A percentile compares a stretch with the other conserved stretches of the same genome.
These are phyloP conservation scores for Sphaerophoria taeniata DNA, from an alignment of 2,888 invertebrate species.

Conservation along the genomic window DNA sequence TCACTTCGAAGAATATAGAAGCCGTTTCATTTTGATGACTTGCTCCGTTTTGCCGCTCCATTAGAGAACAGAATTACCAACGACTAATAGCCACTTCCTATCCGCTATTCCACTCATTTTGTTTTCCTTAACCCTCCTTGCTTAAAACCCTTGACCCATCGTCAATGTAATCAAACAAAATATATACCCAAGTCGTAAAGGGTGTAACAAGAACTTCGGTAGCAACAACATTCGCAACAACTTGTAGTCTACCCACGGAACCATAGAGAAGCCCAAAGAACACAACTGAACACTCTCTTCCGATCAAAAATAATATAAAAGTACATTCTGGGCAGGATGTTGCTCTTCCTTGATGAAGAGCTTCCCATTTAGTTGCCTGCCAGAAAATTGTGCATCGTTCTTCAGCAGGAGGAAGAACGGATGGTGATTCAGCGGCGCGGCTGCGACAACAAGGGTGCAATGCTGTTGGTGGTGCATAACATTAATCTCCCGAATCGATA, in stretches of 20 bases:
- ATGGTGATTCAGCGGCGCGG: neutral
- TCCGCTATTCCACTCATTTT: conserved; percentile 22
- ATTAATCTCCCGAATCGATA: conserved; percentile 74
- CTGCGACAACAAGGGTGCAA: conserved; percentile 14
- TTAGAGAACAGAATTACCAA: conserved; percentile 64
- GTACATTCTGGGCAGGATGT: conserved; percentile 66
- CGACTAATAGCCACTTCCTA: conserved; percentile 58
- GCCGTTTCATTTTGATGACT: conserved; percentile 31
- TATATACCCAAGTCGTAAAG: conserved; percentile 27
- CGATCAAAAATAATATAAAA: conserved; percentile 11
- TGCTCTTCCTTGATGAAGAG: conserved; percentile 69
- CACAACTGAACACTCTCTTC: conserved; percentile 2
- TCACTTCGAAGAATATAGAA: neutral
- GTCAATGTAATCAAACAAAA: conserved; percentile 12
- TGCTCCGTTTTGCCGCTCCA: conserved; percentile 33
- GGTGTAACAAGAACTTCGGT: conserved; percentile 43
- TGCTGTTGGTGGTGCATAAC: conserved; percentile 73
- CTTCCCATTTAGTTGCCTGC: conserved; percentile 49
- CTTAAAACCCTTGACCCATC: neutral
- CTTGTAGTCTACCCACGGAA: conserved; percentile 31
- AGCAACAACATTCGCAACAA: conserved; percentile 32
- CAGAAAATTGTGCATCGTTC: conserved; percentile 48
- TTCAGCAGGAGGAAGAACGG: neutral
- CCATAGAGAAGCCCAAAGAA: neutral
- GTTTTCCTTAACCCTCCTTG: neutral